Evolutionary conservation across 2,113 vertebrate genomes (phyloP), one percentile per base, ranked within the genome.

Genomic region (Antidorcas marsupialis): DNA sequence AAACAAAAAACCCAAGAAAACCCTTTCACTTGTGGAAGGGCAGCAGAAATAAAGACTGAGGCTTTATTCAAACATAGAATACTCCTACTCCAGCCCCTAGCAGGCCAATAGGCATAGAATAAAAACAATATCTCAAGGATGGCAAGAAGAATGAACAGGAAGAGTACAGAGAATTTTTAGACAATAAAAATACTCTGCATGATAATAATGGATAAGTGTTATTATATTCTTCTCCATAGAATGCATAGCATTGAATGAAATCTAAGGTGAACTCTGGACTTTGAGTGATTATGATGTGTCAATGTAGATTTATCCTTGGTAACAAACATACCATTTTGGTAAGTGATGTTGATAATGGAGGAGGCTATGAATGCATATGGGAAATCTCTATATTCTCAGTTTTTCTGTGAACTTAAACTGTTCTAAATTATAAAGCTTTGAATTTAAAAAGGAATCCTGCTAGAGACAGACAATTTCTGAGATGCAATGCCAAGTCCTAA

Each of bases 341-440:
- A 47, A 64, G 30, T 57, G 57, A 52, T 71, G 16, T 19, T 88
- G 45, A 57, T 88, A 74, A 71, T 11, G 7, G 33, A 43, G 13
- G 33, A 95, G 9, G 19, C 3, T 71, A 30, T 25, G 13, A 30
- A 47, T 85, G 15, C 28, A 60, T 71, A 3, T 27, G 47, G 36
- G 55, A 45, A 89, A 86, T 50, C 27, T 78, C 47, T 57, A 7
- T 74, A 43, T 19, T 86, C 67, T 79, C 17, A 96, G 23, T 64
- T 86, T 89, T 64, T 11, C 16, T 92, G 52, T 59, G 52, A 60
- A 39, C 19, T 79, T 79, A 39, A 93, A n/a, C 27, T 47, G 8
- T 57, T 74, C 53, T 74, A 60, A 91, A 83, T 71, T 52, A 59
- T 64, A 47, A 30, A 53, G n/a, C 36, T 39, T 86, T 87, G 89